A percentile compares a stretch with the other conserved stretches of the same genome.
These are phyloP conservation scores for Arnoldichthys spilopterus DNA, from an alignment of 2,797 vertebrate species.

Conservation along the genomic window DNA sequence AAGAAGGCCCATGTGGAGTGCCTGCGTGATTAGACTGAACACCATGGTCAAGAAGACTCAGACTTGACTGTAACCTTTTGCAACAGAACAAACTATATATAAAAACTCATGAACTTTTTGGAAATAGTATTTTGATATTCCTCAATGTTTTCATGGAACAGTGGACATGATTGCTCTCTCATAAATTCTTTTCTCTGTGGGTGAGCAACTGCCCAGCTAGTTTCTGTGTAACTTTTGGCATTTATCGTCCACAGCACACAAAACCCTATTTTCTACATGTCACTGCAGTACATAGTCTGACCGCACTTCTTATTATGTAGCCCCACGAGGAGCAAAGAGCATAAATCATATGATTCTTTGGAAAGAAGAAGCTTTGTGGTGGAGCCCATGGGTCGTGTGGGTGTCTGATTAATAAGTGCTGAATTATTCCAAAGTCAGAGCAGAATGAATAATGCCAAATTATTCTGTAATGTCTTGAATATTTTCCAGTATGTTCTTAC, in stretches of 20 bases:
- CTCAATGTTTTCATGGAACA: slow-evolving; percentile 46
- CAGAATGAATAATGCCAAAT: neutral
- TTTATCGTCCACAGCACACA: slow-evolving; percentile 27
- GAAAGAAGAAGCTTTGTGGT: slow-evolving; percentile 3
- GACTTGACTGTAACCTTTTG: neutral
- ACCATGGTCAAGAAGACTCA: neutral
- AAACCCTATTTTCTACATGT: slow-evolving; percentile 42
- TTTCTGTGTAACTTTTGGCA: slow-evolving; percentile 18
- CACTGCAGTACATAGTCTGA: slow-evolving; percentile 13
- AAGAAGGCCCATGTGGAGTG: neutral
- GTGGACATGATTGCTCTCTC: slow-evolving; percentile 38
- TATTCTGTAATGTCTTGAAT: slow-evolving; percentile 5
- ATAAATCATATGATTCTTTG: slow-evolving; percentile 34
- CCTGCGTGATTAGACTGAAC: neutral
- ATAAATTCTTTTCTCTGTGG: slow-evolving; percentile 39
- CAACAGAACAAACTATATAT: neutral
- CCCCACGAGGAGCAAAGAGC: slow-evolving; percentile 1
- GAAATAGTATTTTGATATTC: neutral
- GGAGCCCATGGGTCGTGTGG: slow-evolving; percentile 1
- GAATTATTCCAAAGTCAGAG: neutral
- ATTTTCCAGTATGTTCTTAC: neutral
- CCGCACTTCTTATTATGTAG: neutral
- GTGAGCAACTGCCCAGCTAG: slow-evolving; percentile 1
- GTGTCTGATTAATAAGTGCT: slow-evolving; percentile 7
- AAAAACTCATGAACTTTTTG: neutral